Evolutionary conservation across 1,140 invertebrate species (phyloP).

Genomic region (Dreissena polymorpha): DNA sequence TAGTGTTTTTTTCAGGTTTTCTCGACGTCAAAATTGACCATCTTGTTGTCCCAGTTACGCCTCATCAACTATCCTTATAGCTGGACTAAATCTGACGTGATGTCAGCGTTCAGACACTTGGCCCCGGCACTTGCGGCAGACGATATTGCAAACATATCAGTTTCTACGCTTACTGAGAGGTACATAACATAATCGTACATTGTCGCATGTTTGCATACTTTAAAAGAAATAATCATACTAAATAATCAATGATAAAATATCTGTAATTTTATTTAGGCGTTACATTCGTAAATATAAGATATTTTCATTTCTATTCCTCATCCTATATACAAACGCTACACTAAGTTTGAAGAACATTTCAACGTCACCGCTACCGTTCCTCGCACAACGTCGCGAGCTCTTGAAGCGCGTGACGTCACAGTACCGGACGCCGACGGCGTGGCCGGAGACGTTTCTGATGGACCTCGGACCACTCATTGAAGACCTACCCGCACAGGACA

Average conservation of each 20-base stretch:
- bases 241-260: no score
- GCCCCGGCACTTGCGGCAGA: constrained; percentile 5
- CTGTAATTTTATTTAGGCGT: no score
- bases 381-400: not conserved
- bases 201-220: no score
- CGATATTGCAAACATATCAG: constrained; percentile 12
- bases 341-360: constrained; percentile 5
- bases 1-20: no score
- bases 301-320: no score
- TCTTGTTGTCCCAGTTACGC: no score
- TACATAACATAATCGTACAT: not conserved
- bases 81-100: no score
- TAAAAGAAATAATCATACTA: no score
- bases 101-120: not conserved
- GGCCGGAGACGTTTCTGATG: not conserved
- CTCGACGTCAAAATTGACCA: no score
- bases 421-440: constrained; percentile 19
- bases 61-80: no score
- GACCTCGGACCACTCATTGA: constrained; percentile 18
- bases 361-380: not conserved
- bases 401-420: not conserved
- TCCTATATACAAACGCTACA: no score
- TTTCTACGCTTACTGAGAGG: constrained; percentile 4
- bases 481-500: constrained; percentile 5
- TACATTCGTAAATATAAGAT: no score